phyloP scores from a whole-genome alignment of 2,797 vertebrate genomes.

The Anguilla megastoma region DNA sequence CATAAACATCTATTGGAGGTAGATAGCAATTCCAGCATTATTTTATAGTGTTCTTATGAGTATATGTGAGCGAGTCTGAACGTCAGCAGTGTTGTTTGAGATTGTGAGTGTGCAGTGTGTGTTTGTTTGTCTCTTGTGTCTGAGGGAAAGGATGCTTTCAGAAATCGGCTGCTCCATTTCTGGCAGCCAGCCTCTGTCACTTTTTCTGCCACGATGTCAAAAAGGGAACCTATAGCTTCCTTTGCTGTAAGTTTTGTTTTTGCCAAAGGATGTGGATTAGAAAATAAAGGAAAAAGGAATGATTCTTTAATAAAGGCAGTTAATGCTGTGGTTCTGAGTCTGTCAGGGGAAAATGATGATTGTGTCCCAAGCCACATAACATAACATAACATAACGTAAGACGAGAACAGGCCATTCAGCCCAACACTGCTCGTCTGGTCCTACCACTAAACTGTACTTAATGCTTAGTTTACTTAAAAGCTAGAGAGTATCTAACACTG shows the following conservation, averaged over 20 bases:
- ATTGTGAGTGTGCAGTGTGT: not conserved
- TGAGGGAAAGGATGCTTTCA: not conserved
- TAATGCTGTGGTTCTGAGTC: not conserved
- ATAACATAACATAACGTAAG: no score
- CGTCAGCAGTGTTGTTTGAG: not conserved
- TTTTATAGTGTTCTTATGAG: not conserved
- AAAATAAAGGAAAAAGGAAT: not conserved
- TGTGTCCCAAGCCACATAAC: not conserved
- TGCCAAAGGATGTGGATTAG: not conserved
- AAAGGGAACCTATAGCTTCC: slow-evolving; percentile 3
- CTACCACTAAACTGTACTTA: no score
- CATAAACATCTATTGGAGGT: not conserved
- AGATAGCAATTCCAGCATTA: not conserved
- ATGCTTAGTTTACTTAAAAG: no score
- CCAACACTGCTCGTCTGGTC: no score
- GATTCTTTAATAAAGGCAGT: not conserved
- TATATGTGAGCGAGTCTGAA: not conserved
- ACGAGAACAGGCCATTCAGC: no score
- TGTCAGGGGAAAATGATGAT: not conserved
- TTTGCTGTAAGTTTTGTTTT: slow-evolving; percentile 2
- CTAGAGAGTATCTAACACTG: no score
- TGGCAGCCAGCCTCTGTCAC: not conserved
- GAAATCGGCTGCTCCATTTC: slow-evolving; percentile 5
- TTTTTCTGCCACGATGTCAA: not conserved
- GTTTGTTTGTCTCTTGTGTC: not conserved